These are phyloP conservation scores for Lepisosteus osseus DNA, from an alignment of 2,113 vertebrate species.

Conservation along the genomic window DNA sequence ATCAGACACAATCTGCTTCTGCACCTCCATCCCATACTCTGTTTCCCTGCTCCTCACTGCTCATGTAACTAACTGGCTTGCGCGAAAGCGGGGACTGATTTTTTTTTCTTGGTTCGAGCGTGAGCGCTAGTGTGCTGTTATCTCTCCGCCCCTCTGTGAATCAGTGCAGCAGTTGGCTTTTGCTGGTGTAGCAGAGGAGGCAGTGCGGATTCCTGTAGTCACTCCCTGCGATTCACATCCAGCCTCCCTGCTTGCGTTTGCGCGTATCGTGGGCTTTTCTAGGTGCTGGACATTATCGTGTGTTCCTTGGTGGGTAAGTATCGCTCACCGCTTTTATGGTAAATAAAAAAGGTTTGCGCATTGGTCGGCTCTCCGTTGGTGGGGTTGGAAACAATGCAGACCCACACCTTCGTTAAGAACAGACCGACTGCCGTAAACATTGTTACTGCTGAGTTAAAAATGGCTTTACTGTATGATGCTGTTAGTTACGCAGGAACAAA, in stretches of 20 bases:
- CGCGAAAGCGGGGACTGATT: background rate
- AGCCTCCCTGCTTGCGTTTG: constrained; percentile 14
- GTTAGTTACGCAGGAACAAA: background rate
- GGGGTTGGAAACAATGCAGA: too few relatives aligned
- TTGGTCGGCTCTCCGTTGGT: too few relatives aligned
- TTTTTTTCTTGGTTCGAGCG: background rate
- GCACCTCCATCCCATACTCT: too few relatives aligned
- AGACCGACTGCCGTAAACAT: background rate
- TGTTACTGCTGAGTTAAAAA: background rate
- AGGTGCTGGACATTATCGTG: constrained; percentile 33
- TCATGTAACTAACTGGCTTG: background rate
- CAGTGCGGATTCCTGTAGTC: constrained; percentile 66
- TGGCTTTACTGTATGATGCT: constrained; percentile 2
- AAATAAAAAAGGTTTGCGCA: too few relatives aligned
- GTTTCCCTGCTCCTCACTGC: background rate
- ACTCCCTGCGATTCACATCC: constrained; percentile 46
- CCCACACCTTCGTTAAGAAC: background rate
- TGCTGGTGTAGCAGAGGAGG: constrained; percentile 40
- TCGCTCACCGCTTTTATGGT: too few relatives aligned
- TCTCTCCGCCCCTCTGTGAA: constrained; percentile 53
- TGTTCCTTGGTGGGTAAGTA: constrained; percentile 38
- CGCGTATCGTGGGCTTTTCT: constrained; percentile 33
- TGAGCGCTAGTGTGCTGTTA: background rate
- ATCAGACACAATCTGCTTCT: too few relatives aligned
- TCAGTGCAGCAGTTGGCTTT: constrained; percentile 47